These are phyloP conservation scores for Aythya baeri DNA, from an alignment of 2,113 vertebrate species.

Conservation along the genomic window DNA sequence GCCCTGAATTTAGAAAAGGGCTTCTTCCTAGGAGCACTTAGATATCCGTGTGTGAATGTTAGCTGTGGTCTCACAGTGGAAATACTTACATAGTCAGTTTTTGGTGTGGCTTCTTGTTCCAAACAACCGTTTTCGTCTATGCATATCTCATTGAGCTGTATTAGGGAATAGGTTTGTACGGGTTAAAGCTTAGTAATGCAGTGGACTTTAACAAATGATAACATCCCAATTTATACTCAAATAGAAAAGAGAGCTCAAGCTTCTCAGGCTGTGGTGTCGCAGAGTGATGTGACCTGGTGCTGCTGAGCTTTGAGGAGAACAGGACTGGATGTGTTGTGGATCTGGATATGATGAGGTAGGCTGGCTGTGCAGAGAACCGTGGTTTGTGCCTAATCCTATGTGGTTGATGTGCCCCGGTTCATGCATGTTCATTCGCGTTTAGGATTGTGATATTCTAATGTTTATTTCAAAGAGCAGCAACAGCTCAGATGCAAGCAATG, in stretches of 20 bases:
- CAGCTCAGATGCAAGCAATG: neutral
- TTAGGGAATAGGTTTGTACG: neutral
- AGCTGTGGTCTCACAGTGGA: neutral
- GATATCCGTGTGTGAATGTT: neutral
- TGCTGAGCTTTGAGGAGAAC: neutral
- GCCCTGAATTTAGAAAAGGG: neutral
- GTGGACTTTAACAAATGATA: neutral
- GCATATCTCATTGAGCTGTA: neutral
- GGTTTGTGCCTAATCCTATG: neutral
- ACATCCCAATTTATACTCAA: neutral
- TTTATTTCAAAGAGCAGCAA: constrained; percentile 6
- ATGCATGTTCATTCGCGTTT: neutral
- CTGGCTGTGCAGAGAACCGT: neutral
- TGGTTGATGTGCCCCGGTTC: neutral
- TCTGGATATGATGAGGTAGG: neutral
- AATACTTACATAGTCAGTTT: neutral
- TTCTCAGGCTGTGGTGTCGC: neutral
- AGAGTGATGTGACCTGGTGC: neutral
- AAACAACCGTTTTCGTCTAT: neutral
- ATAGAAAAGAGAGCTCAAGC: neutral
- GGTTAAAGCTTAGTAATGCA: neutral
- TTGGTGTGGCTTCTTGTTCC: neutral
- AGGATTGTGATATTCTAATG: neutral
- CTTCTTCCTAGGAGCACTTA: neutral
- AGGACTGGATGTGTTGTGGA: neutral